These are phyloP conservation scores for Tarsius wallacei DNA, from an alignment of 2,797 vertebrate genomes.

Conservation along the genomic window DNA sequence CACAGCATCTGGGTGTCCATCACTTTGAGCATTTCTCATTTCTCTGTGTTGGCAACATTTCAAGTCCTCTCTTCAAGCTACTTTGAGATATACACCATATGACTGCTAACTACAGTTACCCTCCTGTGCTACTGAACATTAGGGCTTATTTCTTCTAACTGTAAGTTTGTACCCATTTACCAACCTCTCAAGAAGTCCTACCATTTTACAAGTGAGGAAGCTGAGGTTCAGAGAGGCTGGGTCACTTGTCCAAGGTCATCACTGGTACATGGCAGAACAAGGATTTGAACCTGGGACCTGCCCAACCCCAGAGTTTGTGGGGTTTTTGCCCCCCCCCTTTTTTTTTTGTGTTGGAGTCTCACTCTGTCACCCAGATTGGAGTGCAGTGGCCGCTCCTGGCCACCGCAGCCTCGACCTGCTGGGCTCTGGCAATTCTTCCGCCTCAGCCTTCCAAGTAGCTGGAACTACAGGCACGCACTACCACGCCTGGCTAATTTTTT, in stretches of 20 bases:
- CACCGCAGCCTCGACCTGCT: too few species aligned
- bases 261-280: background rate
- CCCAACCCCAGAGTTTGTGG: background rate
- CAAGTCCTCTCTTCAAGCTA: background rate
- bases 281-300: background rate
- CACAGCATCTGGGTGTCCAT: background rate
- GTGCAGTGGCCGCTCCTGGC: too few species aligned
- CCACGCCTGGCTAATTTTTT: too few species aligned
- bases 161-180: background rate
- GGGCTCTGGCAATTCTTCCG: too few species aligned
- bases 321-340: too few species aligned
- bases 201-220: background rate
- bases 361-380: too few species aligned
- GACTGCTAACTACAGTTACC: background rate
- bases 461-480: too few species aligned
- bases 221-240: background rate
- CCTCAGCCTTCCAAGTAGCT: too few species aligned
- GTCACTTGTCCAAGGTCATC: background rate
- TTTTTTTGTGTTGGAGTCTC: too few species aligned
- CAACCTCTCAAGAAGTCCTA: background rate
- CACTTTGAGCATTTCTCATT: background rate
- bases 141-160: background rate
- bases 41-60: background rate
- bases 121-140: background rate
- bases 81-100: background rate